Conservation (phyloP, 2,113 vertebrate genomes). For the Cyphomyrus discorhynchus region DNA sequence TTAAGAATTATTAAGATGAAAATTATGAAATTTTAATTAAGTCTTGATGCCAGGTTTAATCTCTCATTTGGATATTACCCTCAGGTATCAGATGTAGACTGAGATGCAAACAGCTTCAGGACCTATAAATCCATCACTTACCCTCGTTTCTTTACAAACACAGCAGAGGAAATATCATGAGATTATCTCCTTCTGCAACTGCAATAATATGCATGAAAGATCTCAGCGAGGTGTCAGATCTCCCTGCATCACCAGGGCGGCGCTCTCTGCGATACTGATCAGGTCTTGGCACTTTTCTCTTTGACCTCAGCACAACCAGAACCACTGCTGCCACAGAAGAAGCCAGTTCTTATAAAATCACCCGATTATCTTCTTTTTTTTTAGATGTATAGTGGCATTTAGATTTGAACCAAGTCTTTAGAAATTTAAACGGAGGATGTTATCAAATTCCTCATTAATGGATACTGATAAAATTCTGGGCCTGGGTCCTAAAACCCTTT, state of each 20-base stretch:
- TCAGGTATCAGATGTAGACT: neutral
- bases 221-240: neutral
- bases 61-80: neutral
- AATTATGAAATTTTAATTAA: neutral
- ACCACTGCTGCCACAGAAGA: neutral
- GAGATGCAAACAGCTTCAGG: neutral
- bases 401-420: neutral
- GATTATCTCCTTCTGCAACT: neutral
- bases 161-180: neutral
- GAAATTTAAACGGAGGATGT: neutral
- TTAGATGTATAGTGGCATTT: neutral
- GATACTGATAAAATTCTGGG: neutral
- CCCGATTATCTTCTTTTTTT: neutral
- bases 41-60: neutral
- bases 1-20: neutral
- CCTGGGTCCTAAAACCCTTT: neutral
- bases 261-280: neutral
- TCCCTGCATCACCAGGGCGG: too few relatives aligned
- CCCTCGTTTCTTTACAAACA: neutral
- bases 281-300: neutral
- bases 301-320: neutral
- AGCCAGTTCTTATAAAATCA: neutral
- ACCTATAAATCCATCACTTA: neutral
- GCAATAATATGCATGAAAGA: constrained; percentile 5
- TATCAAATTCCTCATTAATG: neutral